Conservation (phyloP, 2,888 invertebrate genomes). For the Macrosoma leucophasiata region DNA sequence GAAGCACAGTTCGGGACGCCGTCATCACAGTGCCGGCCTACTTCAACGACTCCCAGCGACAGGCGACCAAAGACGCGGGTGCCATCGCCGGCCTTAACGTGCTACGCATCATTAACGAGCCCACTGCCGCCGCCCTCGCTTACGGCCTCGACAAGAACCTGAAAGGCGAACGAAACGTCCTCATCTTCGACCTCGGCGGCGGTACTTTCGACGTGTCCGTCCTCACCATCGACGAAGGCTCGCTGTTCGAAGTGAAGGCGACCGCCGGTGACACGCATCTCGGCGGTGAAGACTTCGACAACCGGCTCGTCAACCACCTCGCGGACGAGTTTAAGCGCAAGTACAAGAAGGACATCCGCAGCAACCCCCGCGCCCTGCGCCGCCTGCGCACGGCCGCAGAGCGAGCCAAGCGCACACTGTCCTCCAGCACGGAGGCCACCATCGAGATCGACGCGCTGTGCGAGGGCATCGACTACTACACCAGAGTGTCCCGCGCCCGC, state of each 20-base stretch:
- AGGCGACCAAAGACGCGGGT: conserved; percentile 91
- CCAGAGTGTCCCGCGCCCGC: conserved; percentile 81
- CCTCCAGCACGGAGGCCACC: conserved; percentile 84
- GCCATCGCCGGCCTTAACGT: conserved; percentile 85
- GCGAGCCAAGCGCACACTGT: conserved; percentile 84
- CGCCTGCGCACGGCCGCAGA: conserved; percentile 85
- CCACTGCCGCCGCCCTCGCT: conserved; percentile 84
- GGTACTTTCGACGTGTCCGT: conserved; percentile 90
- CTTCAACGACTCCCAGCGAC: conserved; percentile 83
- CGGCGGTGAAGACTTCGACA: conserved; percentile 83
- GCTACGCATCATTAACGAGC: conserved; percentile 88
- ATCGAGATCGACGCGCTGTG: conserved; percentile 85
- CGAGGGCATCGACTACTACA: conserved; percentile 82
- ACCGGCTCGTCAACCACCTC: conserved; percentile 79
- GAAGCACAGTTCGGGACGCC: conserved; percentile 80
- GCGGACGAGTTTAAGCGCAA: conserved; percentile 83
- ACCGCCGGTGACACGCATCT: conserved; percentile 91
- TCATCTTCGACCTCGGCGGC: conserved; percentile 80
- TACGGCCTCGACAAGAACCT: conserved; percentile 83
- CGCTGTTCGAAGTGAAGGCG: conserved; percentile 85
- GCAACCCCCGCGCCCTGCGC: conserved; percentile 80
- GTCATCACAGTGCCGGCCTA: conserved; percentile 90
- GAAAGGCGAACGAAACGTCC: conserved; percentile 77
- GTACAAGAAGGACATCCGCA: conserved; percentile 79
- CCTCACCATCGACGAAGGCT: conserved; percentile 87